A percentile compares a stretch with the other conserved stretches of the same genome.
Conservation (phyloP, 2,888 invertebrate species). For the Liodrosophila aerea region DNA sequence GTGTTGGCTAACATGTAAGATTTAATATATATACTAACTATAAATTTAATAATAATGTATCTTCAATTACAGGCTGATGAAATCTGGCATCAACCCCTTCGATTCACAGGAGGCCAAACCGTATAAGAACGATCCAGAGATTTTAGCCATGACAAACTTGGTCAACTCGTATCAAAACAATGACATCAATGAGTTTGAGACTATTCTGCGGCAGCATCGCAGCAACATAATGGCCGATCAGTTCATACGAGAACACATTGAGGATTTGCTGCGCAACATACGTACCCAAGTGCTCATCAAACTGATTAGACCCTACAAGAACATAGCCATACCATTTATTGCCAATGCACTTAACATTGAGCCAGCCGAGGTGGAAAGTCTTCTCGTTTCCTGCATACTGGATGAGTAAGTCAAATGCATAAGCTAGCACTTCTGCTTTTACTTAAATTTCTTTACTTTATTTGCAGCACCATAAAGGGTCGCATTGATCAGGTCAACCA, state of each 20-base stretch:
- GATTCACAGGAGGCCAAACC: conserved; percentile 99
- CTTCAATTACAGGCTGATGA: conserved; percentile 91
- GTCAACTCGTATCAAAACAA: conserved; percentile 99
- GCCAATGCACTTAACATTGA: conserved; percentile 97
- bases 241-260: conserved; percentile 99
- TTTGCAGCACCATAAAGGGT: conserved; percentile 89
- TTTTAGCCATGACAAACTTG: conserved; percentile 99
- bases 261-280: conserved; percentile 97
- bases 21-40: neutral
- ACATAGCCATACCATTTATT: conserved; percentile 98
- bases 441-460: too few species aligned
- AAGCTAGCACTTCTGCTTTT: too few species aligned
- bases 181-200: conserved; percentile 98
- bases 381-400: conserved; percentile 98
- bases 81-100: conserved; percentile 99
- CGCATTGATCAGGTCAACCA: conserved; percentile 97
- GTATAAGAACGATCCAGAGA: conserved; percentile 99
- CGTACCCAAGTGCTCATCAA: conserved; percentile 98
- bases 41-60: neutral
- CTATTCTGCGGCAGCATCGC: conserved; percentile 95
- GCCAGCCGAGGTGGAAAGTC: conserved; percentile 96
- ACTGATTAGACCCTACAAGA: conserved; percentile 98
- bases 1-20: conserved; percentile 98
- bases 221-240: conserved; percentile 99
- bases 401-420: conserved; percentile 88